Evolutionary conservation across 2,888 invertebrate genomes (phyloP), one percentile per base, ranked within the genome.

Genomic region (Drosophila anomalata): DNA sequence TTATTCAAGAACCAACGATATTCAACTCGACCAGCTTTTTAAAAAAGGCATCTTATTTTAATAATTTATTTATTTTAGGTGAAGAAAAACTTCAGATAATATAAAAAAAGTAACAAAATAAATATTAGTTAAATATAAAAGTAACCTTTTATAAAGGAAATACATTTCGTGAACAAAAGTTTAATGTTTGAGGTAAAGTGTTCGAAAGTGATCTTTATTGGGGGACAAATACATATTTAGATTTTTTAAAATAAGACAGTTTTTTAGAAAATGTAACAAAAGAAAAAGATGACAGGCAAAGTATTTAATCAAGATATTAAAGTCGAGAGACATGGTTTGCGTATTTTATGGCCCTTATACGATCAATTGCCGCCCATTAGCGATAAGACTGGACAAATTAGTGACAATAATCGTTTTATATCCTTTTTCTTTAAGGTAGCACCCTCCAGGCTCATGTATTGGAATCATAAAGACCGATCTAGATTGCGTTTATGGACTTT

Each of bases 401-500:
- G 5, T 14, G 14, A 4, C 20, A 12, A 11, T 9, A 41, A 11
- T 41, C 1, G 22, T 47, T 60, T 61, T 61, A 61, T 61, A 61
- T 61, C 61, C 61, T 42, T 11, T 42, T 42, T 17, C 7, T 61
- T 36, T 29, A 29, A 47, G 29, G 2, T 48, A 39, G 41, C 61
- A 61, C 61, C 48, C 61, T 61, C 41, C 14, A 14, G 47, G 11
- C 61, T n/a, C 61, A 61, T 61, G 62, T 7, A 36, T 14, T 29
- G 14, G 2, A 36, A 53, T 66, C 42, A 9, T 36, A 22, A 17
- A 29, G 12, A 24, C 22, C 26, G 26, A 52, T 47, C 47, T 39
- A 33, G 65, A 66, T 53, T 53, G 31, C 17, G 11, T 9, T 8
- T 5, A 46, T 11, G 65, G 53, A 65, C 65, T 65, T 65, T 66